Percentiles rank a stretch among this genome's conserved stretches.
Evolutionary conservation across 92 coral and sea anemone genomes (phyloP).

Genomic region (Porites divaricata): DNA sequence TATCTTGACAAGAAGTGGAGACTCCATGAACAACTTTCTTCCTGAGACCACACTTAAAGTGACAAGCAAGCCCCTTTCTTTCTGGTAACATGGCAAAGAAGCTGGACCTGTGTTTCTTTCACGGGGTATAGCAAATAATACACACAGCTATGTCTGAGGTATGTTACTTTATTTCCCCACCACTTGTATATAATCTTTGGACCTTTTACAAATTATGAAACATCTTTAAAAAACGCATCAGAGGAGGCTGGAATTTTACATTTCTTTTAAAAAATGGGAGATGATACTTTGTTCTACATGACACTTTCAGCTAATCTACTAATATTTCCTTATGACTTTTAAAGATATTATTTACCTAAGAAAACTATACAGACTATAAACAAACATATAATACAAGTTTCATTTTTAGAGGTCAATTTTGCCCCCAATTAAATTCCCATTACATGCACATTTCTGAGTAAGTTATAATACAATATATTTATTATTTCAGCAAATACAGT

Average conservation of each 20-base stretch:
- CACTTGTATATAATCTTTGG: no score
- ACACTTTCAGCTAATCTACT: neutral
- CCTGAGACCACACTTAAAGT: no score
- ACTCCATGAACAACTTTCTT: no score
- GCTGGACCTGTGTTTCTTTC: no score
- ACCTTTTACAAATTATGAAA: neutral
- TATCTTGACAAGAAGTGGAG: no score
- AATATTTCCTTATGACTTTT: neutral
- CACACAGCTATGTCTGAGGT: no score
- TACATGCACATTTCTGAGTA: neutral
- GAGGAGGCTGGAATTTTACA: neutral
- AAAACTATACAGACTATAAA: slow-evolving; percentile 24
- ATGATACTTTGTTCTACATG: neutral
- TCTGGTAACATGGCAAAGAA: no score
- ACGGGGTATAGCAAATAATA: no score
- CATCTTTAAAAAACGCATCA: neutral
- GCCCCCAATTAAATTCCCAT: slow-evolving; percentile 5
- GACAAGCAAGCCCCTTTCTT: no score
- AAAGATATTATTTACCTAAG: neutral
- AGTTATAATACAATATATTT: slow-evolving; percentile 19
- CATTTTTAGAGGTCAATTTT: neutral
- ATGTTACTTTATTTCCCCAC: no score
- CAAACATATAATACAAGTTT: slow-evolving; percentile 9
- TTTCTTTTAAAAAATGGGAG: neutral
- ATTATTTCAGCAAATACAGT: neutral